Percentiles rank a stretch among this genome's conserved stretches.
Conservation (phyloP, 1,140 invertebrate species). For the Aphelenchoides besseyi region DNA sequence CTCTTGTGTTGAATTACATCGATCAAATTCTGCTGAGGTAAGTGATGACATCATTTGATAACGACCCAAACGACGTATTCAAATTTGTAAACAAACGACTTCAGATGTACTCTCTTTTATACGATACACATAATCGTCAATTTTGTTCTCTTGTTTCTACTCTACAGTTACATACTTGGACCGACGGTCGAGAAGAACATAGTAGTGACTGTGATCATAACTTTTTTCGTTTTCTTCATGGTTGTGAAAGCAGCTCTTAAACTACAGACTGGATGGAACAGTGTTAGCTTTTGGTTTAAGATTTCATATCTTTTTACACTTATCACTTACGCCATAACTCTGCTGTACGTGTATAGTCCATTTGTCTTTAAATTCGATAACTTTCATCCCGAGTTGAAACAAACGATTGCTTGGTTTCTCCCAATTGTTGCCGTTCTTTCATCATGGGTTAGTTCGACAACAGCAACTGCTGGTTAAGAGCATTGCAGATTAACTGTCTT, state of each 20-base stretch:
- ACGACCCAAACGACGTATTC: not conserved
- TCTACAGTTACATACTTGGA: slow-evolving; percentile 42
- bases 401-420: slow-evolving; percentile 46
- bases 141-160: slow-evolving; percentile 46
- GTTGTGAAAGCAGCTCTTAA: slow-evolving; percentile 49
- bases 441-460: slow-evolving; percentile 46
- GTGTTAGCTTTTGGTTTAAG: slow-evolving; percentile 41
- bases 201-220: slow-evolving; percentile 37
- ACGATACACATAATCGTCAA: slow-evolving; percentile 43
- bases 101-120: slow-evolving; percentile 45
- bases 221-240: slow-evolving; percentile 52
- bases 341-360: slow-evolving; percentile 45
- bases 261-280: slow-evolving; percentile 26
- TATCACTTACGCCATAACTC: slow-evolving; percentile 43
- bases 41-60: too few species aligned
- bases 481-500: slow-evolving; percentile 46
- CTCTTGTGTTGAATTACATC: slow-evolving; percentile 45
- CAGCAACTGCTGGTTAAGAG: too few species aligned
- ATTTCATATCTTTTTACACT: slow-evolving; percentile 45
- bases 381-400: slow-evolving; percentile 42
- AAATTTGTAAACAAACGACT: too few species aligned
- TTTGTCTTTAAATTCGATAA: slow-evolving; percentile 49
- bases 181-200: slow-evolving; percentile 46
- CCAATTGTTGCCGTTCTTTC: slow-evolving; percentile 50
- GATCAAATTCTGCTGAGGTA: slow-evolving; percentile 38